These are phyloP conservation scores for Anomalospiza imberbis DNA, from an alignment of 2,797 vertebrate species.

Conservation along the genomic window DNA sequence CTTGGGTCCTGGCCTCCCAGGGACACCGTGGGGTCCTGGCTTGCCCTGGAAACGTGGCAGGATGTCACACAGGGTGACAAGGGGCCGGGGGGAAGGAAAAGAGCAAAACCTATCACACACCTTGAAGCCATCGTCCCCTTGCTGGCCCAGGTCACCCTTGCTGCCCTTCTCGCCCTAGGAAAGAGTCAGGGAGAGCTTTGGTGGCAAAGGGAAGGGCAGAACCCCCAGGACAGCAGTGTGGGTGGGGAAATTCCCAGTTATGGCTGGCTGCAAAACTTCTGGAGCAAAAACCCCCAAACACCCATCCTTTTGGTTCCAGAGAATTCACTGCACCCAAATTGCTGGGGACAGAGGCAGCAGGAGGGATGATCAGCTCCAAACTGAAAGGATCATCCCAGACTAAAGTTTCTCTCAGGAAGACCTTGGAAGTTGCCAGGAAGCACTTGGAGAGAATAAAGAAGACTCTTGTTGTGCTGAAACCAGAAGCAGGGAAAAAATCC, in stretches of 20 bases:
- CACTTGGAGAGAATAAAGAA: neutral
- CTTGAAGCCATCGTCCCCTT: slow-evolving; percentile 78
- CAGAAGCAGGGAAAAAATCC: neutral
- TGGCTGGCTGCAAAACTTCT: neutral
- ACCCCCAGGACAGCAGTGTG: neutral
- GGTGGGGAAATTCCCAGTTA: neutral
- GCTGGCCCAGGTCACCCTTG: slow-evolving; percentile 70
- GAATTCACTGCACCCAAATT: fast-evolving
- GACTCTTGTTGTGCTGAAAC: neutral
- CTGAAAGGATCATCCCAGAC: neutral
- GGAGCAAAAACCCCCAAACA: neutral
- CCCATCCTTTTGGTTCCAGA: neutral
- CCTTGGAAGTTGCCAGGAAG: neutral
- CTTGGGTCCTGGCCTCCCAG: slow-evolving; percentile 71
- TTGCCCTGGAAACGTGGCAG: slow-evolving; percentile 67
- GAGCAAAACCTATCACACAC: slow-evolving; percentile 37
- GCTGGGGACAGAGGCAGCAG: neutral
- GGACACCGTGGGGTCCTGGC: slow-evolving; percentile 62
- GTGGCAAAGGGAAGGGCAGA: neutral
- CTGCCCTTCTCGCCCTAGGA: slow-evolving; percentile 84
- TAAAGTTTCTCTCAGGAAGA: neutral
- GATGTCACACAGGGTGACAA: neutral
- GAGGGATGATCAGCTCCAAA: neutral
- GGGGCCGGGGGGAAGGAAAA: neutral
- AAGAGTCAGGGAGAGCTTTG: neutral